These are phyloP conservation scores for Drosophila percnosoma DNA, from an alignment of 2,888 invertebrate genomes.

Conservation along the genomic window DNA sequence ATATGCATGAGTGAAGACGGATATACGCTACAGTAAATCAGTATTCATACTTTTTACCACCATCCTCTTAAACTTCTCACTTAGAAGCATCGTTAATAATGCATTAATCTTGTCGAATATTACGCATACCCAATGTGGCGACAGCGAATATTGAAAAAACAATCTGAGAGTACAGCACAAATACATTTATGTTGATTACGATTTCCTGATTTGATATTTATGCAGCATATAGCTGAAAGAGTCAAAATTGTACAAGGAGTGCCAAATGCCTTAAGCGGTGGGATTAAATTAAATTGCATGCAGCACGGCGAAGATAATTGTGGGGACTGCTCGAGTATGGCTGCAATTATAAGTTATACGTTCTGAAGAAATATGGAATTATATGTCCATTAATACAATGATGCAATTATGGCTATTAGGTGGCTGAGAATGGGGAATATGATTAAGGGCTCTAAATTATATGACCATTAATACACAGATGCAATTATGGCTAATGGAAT, in stretches of 20 bases:
- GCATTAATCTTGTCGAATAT: constrained; percentile 68
- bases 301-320: constrained; percentile 2
- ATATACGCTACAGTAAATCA: constrained; percentile 47
- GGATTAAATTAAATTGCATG: constrained; percentile 34
- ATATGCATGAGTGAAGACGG: constrained; percentile 54
- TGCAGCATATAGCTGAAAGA: constrained; percentile 26
- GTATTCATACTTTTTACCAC: constrained; percentile 1
- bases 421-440: neutral
- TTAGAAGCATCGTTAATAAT: constrained; percentile 32
- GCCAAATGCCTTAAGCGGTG: neutral
- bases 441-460: constrained; percentile 5
- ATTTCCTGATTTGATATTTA: constrained; percentile 50
- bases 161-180: constrained; percentile 43
- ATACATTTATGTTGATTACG: constrained; percentile 45
- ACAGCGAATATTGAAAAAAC: constrained; percentile 35
- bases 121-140: constrained; percentile 50
- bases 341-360: constrained; percentile 13
- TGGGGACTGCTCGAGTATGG: neutral
- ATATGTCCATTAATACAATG: neutral
- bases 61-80: neutral
- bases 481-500: constrained; percentile 18
- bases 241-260: constrained; percentile 9
- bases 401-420: constrained; percentile 27
- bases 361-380: constrained; percentile 12
- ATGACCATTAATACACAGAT: constrained; percentile 1